A percentile compares a stretch with the other conserved stretches of the same genome.
These are phyloP conservation scores for Saccostrea cuccullata DNA, from an alignment of 1,140 invertebrate species.

Conservation along the genomic window DNA sequence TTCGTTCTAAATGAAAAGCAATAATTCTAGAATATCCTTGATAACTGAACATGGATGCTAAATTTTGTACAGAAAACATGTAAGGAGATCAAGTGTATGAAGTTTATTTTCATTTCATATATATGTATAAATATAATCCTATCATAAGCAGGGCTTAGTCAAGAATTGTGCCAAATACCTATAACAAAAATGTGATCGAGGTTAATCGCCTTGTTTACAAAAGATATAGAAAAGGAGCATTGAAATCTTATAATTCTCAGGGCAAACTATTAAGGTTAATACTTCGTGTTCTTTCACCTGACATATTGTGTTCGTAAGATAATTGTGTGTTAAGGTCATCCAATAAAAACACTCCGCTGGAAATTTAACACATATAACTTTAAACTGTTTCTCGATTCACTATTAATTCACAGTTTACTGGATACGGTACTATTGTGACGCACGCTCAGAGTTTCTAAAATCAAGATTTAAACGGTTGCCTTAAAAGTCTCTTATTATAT, in stretches of 20 bases:
- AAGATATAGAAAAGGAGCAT: neutral
- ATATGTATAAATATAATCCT: neutral
- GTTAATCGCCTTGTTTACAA: neutral
- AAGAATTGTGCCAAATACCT: neutral
- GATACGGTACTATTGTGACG: neutral
- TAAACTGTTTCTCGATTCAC: neutral
- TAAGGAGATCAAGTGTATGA: neutral
- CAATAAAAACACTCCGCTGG: neutral
- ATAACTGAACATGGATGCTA: neutral
- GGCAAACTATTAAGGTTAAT: neutral
- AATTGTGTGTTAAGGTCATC: conserved; percentile 1
- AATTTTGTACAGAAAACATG: neutral
- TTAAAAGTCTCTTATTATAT: too few species aligned
- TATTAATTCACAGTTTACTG: neutral
- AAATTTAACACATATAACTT: neutral
- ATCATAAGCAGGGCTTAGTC: neutral
- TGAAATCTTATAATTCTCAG: neutral
- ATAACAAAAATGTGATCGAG: neutral
- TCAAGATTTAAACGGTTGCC: too few species aligned
- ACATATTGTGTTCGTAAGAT: neutral
- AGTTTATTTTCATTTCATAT: neutral
- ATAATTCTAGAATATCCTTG: neutral
- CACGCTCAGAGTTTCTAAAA: neutral
- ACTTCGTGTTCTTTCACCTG: neutral
- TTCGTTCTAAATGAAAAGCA: neutral